Base-by-base conservation (phyloP, 2,113 vertebrate species). In the Phoxinus phoxinus region DNA sequence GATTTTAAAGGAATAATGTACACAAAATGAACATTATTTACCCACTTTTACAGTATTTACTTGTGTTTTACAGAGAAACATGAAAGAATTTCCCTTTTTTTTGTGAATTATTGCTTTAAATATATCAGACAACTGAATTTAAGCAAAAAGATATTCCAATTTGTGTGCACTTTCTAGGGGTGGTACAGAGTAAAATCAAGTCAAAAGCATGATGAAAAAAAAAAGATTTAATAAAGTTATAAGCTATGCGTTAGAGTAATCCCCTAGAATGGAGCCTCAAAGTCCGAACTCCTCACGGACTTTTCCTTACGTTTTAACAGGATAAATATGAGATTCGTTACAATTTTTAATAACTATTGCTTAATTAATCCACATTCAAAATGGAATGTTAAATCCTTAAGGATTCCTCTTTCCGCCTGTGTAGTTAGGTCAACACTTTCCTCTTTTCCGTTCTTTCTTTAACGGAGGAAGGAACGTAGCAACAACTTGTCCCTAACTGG, bases 291-390 rank as follows among this genome's bases (percentile, higher is more conserved):
- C 93, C 92, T 89, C 72, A 19, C 32, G 86, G 91, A 91, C 92
- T 89, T 86, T 88, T 91, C 92, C 93, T 92, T 93, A 92, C 92
- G 93, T 93, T 94, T 90, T 93, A 92, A 92, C 92, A 89, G 92
- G 92, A 94, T 93, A 92, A 94, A 92, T 90, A 85, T 84, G 89
- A 90, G 92, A 90, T 92, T 93, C 87, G 91, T 93, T 92, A 90
- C 90, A 90, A 88, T 92, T 94, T 90, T 94, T 94, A 95, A 94
- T 94, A 91, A 85, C 92, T 92, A 89, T 93, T 92, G 91, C 92
- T 94, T 94, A 95, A 95, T 95, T 94, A 94, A 95, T 94, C 94
- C 91, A 90, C 91, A 92, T 91, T 92, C 77, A 92, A 91, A 93
- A 90, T 92, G 91, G 83, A 92, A 85, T 93, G 90, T 89, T 87